phyloP scores from a whole-genome alignment of 1,140 invertebrate species.

The Protaetia brevitarsis region DNA sequence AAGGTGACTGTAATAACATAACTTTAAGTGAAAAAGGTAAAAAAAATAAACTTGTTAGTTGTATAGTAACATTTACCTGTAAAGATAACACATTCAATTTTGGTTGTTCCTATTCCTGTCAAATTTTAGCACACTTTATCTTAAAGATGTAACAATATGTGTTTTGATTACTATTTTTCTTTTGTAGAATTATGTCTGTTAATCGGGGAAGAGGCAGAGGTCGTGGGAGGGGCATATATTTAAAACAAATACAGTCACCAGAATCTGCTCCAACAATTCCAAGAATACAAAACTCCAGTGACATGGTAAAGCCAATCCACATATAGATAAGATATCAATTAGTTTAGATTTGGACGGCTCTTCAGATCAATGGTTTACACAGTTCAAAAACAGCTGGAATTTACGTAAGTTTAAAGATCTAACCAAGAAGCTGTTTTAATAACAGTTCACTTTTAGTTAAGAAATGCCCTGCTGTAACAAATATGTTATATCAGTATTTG shows the following conservation, averaged over 20 bases:
- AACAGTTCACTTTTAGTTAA: slow-evolving; percentile 50
- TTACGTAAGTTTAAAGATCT: slow-evolving; percentile 31
- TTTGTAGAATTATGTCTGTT: slow-evolving; percentile 9
- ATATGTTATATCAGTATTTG: slow-evolving; percentile 53
- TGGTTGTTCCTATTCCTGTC: no score
- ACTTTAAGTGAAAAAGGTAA: no score
- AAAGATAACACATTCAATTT: no score
- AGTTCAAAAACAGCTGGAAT: slow-evolving; percentile 43
- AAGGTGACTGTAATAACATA: no score
- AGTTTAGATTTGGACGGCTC: slow-evolving; percentile 29
- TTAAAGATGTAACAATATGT: no score
- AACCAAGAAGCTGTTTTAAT: not conserved
- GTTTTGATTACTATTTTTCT: no score
- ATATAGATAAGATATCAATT: slow-evolving; percentile 9
- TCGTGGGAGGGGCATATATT: not conserved
- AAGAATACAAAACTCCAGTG: not conserved
- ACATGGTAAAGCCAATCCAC: not conserved
- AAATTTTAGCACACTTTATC: no score
- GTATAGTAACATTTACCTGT: no score
- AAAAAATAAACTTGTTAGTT: no score
- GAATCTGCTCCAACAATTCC: not conserved
- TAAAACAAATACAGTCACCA: not conserved
- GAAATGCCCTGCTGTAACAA: slow-evolving; percentile 53
- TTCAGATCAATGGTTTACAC: slow-evolving; percentile 38
- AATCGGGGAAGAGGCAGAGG: slow-evolving; percentile 24